Percentiles rank a stretch among this genome's conserved stretches.
Evolutionary conservation across 2,113 vertebrate genomes (phyloP).

Genomic region (Pao palembangensis): DNA sequence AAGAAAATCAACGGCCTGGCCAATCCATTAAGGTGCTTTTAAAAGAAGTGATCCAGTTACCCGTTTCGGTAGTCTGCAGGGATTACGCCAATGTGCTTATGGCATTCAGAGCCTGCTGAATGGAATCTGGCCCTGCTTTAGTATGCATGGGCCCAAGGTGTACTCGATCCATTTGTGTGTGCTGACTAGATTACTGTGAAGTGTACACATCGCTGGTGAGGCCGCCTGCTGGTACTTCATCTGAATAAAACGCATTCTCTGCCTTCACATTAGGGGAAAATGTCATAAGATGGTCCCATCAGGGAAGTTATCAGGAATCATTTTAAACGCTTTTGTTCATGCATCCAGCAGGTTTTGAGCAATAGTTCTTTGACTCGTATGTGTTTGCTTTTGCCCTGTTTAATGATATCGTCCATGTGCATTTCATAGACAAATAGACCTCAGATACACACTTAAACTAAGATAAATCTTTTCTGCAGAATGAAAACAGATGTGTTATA

Average conservation of each 20-base stretch:
- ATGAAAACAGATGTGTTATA: too few species aligned
- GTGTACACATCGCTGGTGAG: conserved; percentile 18
- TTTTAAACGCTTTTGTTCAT: not conserved
- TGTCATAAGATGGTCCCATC: not conserved
- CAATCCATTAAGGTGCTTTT: conserved; percentile 82
- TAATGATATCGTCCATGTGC: too few species aligned
- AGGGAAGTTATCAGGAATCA: not conserved
- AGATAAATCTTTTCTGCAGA: too few species aligned
- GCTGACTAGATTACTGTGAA: conserved; percentile 34
- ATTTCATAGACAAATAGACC: too few species aligned
- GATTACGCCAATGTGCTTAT: conserved; percentile 82
- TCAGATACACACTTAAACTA: too few species aligned
- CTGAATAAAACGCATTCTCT: conserved; percentile 3
- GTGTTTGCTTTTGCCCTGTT: not conserved
- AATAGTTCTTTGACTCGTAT: not conserved
- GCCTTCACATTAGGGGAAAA: not conserved
- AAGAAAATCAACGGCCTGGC: conserved; percentile 69
- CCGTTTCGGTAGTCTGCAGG: conserved; percentile 75
- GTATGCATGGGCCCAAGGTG: conserved; percentile 57
- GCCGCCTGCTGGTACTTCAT: not conserved
- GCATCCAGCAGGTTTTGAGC: not conserved
- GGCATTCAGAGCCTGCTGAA: conserved; percentile 69
- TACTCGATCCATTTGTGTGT: conserved; percentile 48
- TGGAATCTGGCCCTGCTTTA: conserved; percentile 66
- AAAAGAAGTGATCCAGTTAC: conserved; percentile 83